Percentiles rank a stretch among this genome's conserved stretches.
phyloP scores from a whole-genome alignment of 2,113 vertebrate species.

The Carlito syrichta region DNA sequence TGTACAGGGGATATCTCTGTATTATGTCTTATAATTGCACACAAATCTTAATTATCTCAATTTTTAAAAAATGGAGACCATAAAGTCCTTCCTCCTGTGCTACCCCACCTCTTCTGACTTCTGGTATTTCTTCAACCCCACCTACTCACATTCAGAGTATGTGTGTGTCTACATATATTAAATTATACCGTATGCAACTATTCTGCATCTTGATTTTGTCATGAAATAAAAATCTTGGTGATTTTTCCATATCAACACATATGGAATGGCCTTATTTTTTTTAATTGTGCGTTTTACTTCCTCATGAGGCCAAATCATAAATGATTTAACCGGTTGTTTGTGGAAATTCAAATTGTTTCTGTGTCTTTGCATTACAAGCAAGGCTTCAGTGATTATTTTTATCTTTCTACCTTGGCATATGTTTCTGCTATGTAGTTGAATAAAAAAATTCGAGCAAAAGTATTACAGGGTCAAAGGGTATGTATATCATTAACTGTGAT shows the following conservation, averaged over 20 bases:
- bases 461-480: neutral
- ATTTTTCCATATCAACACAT: neutral
- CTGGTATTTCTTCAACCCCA: neutral
- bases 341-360: neutral
- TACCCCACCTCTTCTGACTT: neutral
- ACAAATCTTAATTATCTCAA: neutral
- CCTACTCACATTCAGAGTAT: neutral
- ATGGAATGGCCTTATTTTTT: neutral
- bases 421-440: neutral
- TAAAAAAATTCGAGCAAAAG: neutral
- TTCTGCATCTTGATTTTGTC: neutral
- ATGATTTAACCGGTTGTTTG: neutral
- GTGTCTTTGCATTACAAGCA: neutral
- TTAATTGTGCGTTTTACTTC: neutral
- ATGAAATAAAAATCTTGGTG: neutral
- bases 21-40: neutral
- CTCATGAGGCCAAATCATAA: neutral
- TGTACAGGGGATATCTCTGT: rapidly evolving
- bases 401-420: neutral
- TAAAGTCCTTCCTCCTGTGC: neutral
- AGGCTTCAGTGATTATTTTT: neutral
- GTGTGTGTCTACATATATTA: neutral
- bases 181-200: neutral
- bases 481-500: neutral
- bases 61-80: neutral